A percentile compares a stretch with the other conserved stretches of the same genome.
Conservation (phyloP, 2,888 invertebrate genomes). For the Euplagia quadripunctaria region DNA sequence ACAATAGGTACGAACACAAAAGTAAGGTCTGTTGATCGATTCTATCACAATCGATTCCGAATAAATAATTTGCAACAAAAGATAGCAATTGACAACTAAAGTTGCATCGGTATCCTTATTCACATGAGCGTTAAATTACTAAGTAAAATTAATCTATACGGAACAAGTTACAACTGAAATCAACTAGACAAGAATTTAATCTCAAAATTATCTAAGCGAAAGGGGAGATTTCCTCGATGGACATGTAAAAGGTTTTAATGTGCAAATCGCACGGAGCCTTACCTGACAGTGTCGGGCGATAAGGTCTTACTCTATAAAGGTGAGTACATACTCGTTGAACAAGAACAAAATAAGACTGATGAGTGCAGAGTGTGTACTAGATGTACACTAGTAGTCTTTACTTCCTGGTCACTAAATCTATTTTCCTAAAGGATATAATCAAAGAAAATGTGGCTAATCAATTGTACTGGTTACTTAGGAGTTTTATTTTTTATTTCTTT, state of each 20-base stretch:
- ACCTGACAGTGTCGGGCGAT: conserved; percentile 24
- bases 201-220: conserved; percentile 39
- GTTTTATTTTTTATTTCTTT: no score
- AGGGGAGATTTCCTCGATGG: conserved; percentile 43
- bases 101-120: background rate
- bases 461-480: no score
- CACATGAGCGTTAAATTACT: background rate
- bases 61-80: no score
- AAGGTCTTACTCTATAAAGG: background rate
- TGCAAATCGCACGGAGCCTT: conserved; percentile 39
- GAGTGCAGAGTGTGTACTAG: no score
- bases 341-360: background rate
- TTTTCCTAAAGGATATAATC: background rate
- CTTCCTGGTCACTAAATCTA: background rate
- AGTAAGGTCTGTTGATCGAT: no score
- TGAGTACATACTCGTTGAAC: background rate
- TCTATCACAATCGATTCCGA: no score
- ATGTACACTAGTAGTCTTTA: background rate
- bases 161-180: conserved; percentile 5
- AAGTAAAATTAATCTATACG: background rate
- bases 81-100: background rate
- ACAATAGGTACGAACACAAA: no score
- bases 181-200: conserved; percentile 26
- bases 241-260: conserved; percentile 24
- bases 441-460: background rate